phyloP scores from a whole-genome alignment of 2,888 invertebrate species.

The Lomographa bimaculata region DNA sequence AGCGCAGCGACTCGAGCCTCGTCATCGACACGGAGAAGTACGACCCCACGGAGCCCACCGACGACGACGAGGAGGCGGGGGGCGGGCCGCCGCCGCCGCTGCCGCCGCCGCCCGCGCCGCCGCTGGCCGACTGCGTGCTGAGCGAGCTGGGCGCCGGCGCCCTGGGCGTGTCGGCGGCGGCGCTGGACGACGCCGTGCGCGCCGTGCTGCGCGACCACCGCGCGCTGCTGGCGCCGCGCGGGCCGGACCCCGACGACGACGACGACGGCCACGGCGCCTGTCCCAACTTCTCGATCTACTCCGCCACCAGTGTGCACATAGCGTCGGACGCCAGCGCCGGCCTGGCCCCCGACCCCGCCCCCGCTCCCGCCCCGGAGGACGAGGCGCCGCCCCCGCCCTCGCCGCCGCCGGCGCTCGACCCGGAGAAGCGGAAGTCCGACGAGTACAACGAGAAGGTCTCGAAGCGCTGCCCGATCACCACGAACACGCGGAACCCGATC shows the following conservation, averaged over 20 bases:
- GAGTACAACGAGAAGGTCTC: slow-evolving; percentile 68
- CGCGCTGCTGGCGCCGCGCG: slow-evolving; percentile 47
- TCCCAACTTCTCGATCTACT: slow-evolving; percentile 94
- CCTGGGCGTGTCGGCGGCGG: slow-evolving; percentile 47
- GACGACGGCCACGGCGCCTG: slow-evolving; percentile 87
- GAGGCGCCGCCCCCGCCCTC: slow-evolving; percentile 9
- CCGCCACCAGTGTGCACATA: slow-evolving; percentile 90
- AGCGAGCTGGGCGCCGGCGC: slow-evolving; percentile 47
- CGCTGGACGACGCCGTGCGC: slow-evolving; percentile 64
- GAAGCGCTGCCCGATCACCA: slow-evolving; percentile 64
- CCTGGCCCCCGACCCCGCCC: slow-evolving; percentile 30
- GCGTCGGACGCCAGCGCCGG: slow-evolving; percentile 74
- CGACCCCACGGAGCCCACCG: slow-evolving; percentile 81
- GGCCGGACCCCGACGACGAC: slow-evolving; percentile 62
- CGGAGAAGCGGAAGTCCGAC: slow-evolving; percentile 31
- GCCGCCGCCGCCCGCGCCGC: slow-evolving; percentile 17
- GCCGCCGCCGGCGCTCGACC: slow-evolving; percentile 1
- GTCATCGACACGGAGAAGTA: slow-evolving; percentile 84
- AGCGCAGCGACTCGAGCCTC: slow-evolving; percentile 81
- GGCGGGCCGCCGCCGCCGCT: slow-evolving; percentile 44
- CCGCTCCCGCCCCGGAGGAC: slow-evolving; percentile 1
- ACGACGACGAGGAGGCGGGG: slow-evolving; percentile 64
- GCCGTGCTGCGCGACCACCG: slow-evolving; percentile 67
- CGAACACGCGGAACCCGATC: slow-evolving; percentile 67
- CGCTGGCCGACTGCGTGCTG: slow-evolving; percentile 36